phyloP scores from a whole-genome alignment of 2,888 invertebrate species.

The Eupsilia transversa region DNA sequence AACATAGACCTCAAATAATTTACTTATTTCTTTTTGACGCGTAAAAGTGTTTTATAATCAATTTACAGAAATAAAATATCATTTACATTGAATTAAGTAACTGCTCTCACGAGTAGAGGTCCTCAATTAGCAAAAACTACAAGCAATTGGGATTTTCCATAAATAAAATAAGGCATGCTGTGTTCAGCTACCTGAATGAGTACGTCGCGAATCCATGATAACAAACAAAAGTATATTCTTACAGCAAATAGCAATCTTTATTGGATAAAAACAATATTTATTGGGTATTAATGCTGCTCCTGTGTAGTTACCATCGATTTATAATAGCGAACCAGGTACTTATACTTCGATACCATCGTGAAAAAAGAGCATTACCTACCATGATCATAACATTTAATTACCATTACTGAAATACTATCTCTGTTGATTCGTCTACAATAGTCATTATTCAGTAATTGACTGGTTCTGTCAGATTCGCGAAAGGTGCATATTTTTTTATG shows the following conservation, averaged over 20 bases:
- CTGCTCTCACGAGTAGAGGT: background rate
- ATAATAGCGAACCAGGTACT: background rate
- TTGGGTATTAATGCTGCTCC: background rate
- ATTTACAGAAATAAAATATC: background rate
- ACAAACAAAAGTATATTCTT: background rate
- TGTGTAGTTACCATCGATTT: constrained; percentile 7
- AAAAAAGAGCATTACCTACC: constrained; percentile 1
- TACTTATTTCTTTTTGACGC: no score
- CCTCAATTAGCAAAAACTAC: background rate
- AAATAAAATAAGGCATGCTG: background rate
- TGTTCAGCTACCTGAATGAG: background rate
- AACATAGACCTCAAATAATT: no score
- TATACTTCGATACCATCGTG: background rate
- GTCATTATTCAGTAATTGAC: constrained; percentile 3
- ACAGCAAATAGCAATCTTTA: background rate
- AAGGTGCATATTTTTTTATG: background rate
- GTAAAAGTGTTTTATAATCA: no score
- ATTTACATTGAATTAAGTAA: background rate
- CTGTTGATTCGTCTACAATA: background rate
- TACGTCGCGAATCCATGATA: background rate
- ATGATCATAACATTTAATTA: no score
- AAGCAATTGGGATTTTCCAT: background rate
- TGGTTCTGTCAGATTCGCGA: background rate
- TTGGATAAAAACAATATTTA: constrained; percentile 11
- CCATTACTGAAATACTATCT: background rate